Base-by-base conservation (phyloP, 2,797 vertebrate species). In the Molossus alvarezi region DNA sequence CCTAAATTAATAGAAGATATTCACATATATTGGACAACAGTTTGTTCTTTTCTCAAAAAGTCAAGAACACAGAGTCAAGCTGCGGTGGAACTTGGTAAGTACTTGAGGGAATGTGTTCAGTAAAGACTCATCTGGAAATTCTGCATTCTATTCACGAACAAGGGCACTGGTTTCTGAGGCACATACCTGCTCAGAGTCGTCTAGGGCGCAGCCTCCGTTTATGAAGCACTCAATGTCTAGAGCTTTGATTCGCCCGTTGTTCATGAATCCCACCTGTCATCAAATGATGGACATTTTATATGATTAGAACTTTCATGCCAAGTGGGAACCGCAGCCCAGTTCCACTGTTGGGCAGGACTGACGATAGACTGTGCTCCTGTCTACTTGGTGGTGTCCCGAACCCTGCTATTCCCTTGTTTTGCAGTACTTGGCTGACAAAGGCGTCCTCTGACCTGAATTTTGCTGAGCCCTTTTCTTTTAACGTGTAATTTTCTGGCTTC, bases 201-300 rank as follows among this genome's bases (percentile, higher is more conserved):
- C 99, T 5, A 98, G 90, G 0, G 97, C 96, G 95, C 99, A 99
- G 27, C 99, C 99, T 84, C 98, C 99, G 20, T 99, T 99, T 96
- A 98, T 1, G 72, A 98, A 99, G 84, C 98, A 99, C 62, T 98
- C 96, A 0, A 98, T 3, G 93, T 99, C 99, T 25, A 99, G 98
- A 58, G 99, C 99, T 94, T 98, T 90, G 97, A 99, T 99, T 41
- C 96, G 98, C 23, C 99, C 99, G 2, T 98, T 98, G 18, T 98
- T 99, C 99, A 99, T 99, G 97, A 98, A 99, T 48, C 99, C 99
- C 95, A 99, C 98, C 99, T 99, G 97, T 65, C 90, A 96, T 69
- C 97, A 97, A 83, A 97, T 84, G 62, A 95, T 11, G 64, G 55
- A 25, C 69, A 64, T 76, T 48, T 95, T 12, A 97, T 13, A 37